Evolutionary conservation across 1,140 invertebrate species (phyloP).

Genomic region (Bombus sibiricus): DNA sequence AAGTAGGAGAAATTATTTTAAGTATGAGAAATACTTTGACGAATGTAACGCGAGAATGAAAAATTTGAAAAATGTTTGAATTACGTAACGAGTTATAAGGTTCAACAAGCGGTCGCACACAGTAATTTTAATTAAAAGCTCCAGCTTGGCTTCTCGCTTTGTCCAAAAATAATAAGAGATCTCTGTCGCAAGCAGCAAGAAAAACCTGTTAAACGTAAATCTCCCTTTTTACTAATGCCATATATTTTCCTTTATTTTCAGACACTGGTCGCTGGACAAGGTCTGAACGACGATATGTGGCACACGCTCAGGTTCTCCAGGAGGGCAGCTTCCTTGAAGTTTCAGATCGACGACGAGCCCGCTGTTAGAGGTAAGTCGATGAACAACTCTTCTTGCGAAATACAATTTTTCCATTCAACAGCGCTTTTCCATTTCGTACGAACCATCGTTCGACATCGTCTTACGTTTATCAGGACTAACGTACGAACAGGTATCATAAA

Average conservation of each 20-base stretch:
- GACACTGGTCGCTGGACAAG: constrained; percentile 92
- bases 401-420: neutral
- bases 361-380: constrained; percentile 90
- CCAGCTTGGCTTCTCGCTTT: neutral
- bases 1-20: neutral
- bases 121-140: neutral
- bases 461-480: no score
- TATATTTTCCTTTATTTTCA: constrained; percentile 75
- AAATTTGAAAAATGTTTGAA: neutral
- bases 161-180: neutral
- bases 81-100: neutral
- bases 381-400: neutral
- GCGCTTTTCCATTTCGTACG: no score
- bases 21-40: neutral
- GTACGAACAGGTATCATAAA: no score
- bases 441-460: no score
- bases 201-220: no score
- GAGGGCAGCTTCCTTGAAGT: constrained; percentile 90
- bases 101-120: neutral
- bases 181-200: neutral
- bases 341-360: constrained; percentile 92
- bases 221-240: neutral
- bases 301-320: constrained; percentile 94
- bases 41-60: no score
- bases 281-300: constrained; percentile 96